Base-by-base conservation (phyloP, 2,888 invertebrate genomes). In the Polydrusus tereticollis region DNA sequence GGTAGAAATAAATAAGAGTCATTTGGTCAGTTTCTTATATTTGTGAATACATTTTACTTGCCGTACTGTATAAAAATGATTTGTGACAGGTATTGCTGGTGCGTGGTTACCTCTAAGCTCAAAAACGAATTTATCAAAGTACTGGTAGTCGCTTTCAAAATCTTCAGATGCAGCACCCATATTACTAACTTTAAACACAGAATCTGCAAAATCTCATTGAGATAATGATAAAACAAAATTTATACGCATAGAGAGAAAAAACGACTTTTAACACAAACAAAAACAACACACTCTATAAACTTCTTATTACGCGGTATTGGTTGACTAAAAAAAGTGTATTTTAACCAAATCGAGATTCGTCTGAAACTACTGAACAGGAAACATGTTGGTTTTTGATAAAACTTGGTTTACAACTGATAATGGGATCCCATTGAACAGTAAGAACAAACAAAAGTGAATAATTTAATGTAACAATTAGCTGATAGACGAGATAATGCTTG, bases 31-130 rank as follows among this genome's bases (percentile, higher is more conserved):
- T n/a, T n/a, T n/a, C n/a, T n/a, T n/a, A n/a, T n/a, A n/a, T n/a
- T n/a, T n/a, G n/a, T n/a, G n/a, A n/a, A n/a, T n/a, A n/a, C n/a
- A n/a, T n/a, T n/a, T n/a, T n/a, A n/a, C n/a, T n/a, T n/a, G n/a
- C n/a, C n/a, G n/a, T n/a, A n/a, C n/a, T n/a, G n/a, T n/a, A n/a
- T n/a, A n/a, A n/a, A n/a, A n/a, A n/a, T n/a, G n/a, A n/a, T n/a
- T n/a, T n/a, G n/a, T n/a, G n/a, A n/a, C n/a, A n/a, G n/a, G n/a
- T n/a, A n/a, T n/a, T n/a, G n/a, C n/a, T n/a, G n/a, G n/a, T n/a
- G n/a, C n/a, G n/a, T 41, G 36, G 14, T 50, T 74, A 77, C 77
- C 77, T 77, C 77, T 60, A 20, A 77, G 70, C 20, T 77, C 75
- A n/a, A 50, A 58, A 6, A 77, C 74, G 4, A 76, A 68, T 58